Conservation (phyloP, 2,797 vertebrate genomes). For the Chelidonichthys spinosus region DNA sequence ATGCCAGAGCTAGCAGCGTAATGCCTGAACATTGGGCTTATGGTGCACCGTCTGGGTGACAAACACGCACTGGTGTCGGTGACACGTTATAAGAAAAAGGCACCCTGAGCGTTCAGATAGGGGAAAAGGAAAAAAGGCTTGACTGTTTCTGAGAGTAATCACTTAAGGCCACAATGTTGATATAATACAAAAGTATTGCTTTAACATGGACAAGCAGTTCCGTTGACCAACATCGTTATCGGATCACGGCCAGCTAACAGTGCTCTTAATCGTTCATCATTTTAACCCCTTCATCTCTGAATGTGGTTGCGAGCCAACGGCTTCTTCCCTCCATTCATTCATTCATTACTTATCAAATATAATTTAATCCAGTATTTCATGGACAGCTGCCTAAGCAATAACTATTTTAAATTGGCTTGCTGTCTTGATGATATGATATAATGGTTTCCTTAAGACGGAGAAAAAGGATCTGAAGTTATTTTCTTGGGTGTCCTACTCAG, state of each 20-base stretch:
- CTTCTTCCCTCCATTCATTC: not conserved
- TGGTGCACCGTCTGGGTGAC: slow-evolving; percentile 57
- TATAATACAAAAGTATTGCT: slow-evolving; percentile 52
- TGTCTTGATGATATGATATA: slow-evolving; percentile 15
- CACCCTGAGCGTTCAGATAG: slow-evolving; percentile 35
- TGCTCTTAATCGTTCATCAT: slow-evolving; percentile 27
- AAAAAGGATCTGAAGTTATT: slow-evolving; percentile 23
- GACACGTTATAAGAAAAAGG: slow-evolving; percentile 62
- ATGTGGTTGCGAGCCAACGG: not conserved
- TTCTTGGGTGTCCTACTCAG: slow-evolving; percentile 20
- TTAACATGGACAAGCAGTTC: slow-evolving; percentile 45
- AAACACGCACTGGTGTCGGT: slow-evolving; percentile 54
- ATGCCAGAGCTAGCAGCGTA: slow-evolving; percentile 52
- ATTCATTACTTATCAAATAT: slow-evolving; percentile 4
- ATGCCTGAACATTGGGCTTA: slow-evolving; percentile 59
- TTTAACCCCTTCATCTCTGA: slow-evolving; percentile 34
- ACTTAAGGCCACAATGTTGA: slow-evolving; percentile 63
- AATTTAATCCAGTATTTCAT: not conserved
- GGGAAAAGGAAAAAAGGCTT: slow-evolving; percentile 3
- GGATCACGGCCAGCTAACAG: slow-evolving; percentile 50
- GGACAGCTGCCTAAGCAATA: slow-evolving; percentile 2
- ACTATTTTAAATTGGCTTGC: slow-evolving; percentile 10
- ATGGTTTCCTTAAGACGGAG: slow-evolving; percentile 14
- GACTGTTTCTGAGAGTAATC: slow-evolving; percentile 62
- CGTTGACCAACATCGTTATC: slow-evolving; percentile 57